Evolutionary conservation across 2,888 invertebrate genomes (phyloP), one percentile per base, ranked within the genome.

Genomic region (Teleogryllus oceanicus): DNA sequence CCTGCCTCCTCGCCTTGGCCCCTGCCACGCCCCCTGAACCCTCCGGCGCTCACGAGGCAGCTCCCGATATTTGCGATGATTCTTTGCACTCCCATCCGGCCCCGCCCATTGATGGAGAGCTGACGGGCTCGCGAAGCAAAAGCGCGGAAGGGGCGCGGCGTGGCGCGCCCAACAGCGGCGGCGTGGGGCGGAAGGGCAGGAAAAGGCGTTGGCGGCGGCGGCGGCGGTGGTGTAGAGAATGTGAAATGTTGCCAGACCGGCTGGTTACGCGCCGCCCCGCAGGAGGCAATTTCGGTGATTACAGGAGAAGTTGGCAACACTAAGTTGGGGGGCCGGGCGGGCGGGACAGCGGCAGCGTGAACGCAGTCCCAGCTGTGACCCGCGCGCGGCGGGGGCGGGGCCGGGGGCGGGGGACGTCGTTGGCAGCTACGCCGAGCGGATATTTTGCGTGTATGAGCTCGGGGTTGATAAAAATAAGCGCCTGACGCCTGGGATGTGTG

Each of bases 161-260:
- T 37, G 37, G 37, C 37, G 37, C 62, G n/a, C 13, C 62, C 16
- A 8, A 13, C 5, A n/a, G n/a, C 16, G 62, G n/a, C 1, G 62
- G 13, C 13, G 21, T 21, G 62, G 62, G 16, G 62, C 3, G 13
- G n/a, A 37, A 37, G 37, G 37, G 37, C 62, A 62, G n/a, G 16
- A n/a, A n/a, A 62, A 62, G 62, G n/a, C 62, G 62, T 4, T 12
- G 62, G 13, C 13, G 62, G 13, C 13, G 62, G 62, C n/a, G n/a
- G 37, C 8, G 37, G 8, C 37, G 37, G 2, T 37, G 24, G 37
- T 37, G 37, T 37, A 37, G 37, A 37, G 62, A 62, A 62, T 62
- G 62, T 62, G 62, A 62, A 62, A 62, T 62, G 62, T 62, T 62
- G 62, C 62, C n/a, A 62, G 62, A 62, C 62, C 62, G 62, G 62